Evolutionary conservation across 1,140 invertebrate species (phyloP).

Genomic region (Nomia melanderi): DNA sequence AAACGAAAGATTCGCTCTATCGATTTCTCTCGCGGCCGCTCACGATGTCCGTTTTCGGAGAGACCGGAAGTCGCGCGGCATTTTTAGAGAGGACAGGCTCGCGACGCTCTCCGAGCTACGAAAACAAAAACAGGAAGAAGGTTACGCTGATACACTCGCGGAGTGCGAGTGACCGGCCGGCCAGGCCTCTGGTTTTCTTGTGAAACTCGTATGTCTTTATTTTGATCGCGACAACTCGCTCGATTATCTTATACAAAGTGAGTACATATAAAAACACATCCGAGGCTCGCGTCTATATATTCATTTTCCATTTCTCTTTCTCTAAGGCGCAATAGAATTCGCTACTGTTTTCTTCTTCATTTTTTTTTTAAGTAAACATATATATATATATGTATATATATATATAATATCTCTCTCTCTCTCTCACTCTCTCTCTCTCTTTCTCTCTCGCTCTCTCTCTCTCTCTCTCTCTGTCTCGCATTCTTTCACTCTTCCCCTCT

Average conservation of each 20-base stretch:
- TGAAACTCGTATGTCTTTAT: slow-evolving; percentile 64
- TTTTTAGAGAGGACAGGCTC: background rate
- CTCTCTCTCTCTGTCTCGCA: slow-evolving; percentile 9
- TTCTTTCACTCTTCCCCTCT: slow-evolving; percentile 11
- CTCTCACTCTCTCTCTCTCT: slow-evolving; percentile 10
- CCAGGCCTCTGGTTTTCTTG: slow-evolving; percentile 24
- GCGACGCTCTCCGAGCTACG: background rate
- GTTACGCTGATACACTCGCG: slow-evolving; percentile 43
- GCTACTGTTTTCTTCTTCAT: too few species aligned
- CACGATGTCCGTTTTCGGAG: too few species aligned
- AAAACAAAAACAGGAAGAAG: slow-evolving; percentile 54
- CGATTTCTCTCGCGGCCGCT: too few species aligned
- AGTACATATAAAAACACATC: slow-evolving; percentile 68
- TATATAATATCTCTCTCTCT: background rate
- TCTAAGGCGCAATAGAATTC: background rate
- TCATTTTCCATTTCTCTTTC: slow-evolving; percentile 8
- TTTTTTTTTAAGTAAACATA: too few species aligned
- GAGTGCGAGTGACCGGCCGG: slow-evolving; percentile 8
- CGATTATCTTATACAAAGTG: slow-evolving; percentile 62
- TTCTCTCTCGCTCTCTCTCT: slow-evolving; percentile 15
- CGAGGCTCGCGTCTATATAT: slow-evolving; percentile 38
- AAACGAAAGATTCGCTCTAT: too few species aligned
- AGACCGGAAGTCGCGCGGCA: background rate
- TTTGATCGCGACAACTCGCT: slow-evolving; percentile 53
- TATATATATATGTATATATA: slow-evolving; percentile 23